These are phyloP conservation scores for Esperia sulphurella DNA, from an alignment of 2,888 invertebrate genomes.

Conservation along the genomic window DNA sequence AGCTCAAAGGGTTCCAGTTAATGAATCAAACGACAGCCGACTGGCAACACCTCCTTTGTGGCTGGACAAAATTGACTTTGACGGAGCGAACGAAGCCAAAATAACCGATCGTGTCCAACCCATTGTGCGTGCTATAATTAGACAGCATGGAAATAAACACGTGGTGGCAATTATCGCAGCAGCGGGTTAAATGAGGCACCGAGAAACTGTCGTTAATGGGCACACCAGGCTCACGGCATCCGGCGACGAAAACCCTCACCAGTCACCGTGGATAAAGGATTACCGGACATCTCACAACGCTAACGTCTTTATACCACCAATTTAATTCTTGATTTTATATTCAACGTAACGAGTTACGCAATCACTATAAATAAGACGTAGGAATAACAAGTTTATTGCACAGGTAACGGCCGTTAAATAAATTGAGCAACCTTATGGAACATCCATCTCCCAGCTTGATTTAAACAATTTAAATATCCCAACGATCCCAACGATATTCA, in stretches of 20 bases:
- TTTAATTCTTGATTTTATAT: conserved; percentile 36
- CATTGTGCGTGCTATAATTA: conserved; percentile 76
- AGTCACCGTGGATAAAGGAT: conserved; percentile 44
- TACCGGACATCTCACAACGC: conserved; percentile 53
- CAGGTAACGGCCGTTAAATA: conserved; percentile 25
- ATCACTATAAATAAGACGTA: conserved; percentile 47
- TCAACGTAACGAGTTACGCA: conserved; percentile 37
- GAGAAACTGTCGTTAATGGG: conserved; percentile 72
- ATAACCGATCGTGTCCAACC: conserved; percentile 75
- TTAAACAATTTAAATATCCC: conserved; percentile 29
- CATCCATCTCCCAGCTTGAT: conserved; percentile 30
- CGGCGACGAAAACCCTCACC: conserved; percentile 56
- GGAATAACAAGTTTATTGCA: conserved; percentile 30
- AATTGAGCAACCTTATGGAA: conserved; percentile 30
- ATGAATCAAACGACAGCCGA: conserved; percentile 74
- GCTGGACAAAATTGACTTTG: conserved; percentile 71
- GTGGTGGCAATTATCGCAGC: conserved; percentile 78
- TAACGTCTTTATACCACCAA: conserved; percentile 38
- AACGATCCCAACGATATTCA: conserved; percentile 18
- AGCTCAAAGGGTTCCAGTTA: conserved; percentile 69
- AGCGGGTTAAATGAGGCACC: conserved; percentile 77
- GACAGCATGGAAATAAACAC: conserved; percentile 74
- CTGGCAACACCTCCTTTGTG: conserved; percentile 73
- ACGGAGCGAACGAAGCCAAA: conserved; percentile 66
- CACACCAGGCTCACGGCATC: conserved; percentile 54